Evolutionary conservation across 2,888 invertebrate genomes (phyloP), one percentile per base, ranked within the genome.

Genomic region (Dasysyrphus albostriatus): DNA sequence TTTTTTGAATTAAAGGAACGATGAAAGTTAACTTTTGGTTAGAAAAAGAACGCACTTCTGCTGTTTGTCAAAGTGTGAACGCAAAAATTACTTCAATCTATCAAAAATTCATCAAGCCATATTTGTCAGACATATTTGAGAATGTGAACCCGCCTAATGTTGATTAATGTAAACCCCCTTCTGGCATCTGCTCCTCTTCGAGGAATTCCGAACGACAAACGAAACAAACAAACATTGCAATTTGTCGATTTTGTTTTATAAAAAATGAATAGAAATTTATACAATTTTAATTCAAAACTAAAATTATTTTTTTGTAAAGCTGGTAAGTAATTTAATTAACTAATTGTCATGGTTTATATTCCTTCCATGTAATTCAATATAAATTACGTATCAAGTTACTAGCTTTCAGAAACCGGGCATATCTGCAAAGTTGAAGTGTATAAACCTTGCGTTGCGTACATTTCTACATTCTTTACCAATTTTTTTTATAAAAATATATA

Each of bases 231-330:
- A 44, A 12, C 51, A 2, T 12, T 29, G 19, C 3, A 4, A 14
- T 10, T 19, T 61, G 5, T 39, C 6, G 19, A 63, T 63, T 19
- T 81, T 70, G 32, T 56, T 77, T 54, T 3, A 54, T 29, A 59
- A 72, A 69, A n/a, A 39, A 83, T 83, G 83, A 56, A 74, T 16
- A 70, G 42, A 49, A 44, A 65, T 51, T 19, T 56, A 12, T 6
- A 16, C n/a, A 32, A 42, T 32, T 58, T 49, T 34, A 67, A 12
- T 34, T 65, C 47, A 1, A 82, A 70, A 34, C 8, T 51, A 12
- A 4, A 29, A 14, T 51, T 74, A 42, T 56, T 65, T n/a, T 32
- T 14, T 12, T 44, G 10, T 5, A 83, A 49, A 51, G 58, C 42
- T 70, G 75, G 58, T 44, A 9, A 16, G 12, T 12, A 0, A 24